These are phyloP conservation scores for Mormyrus iriodes DNA, from an alignment of 2,113 vertebrate species.

Conservation along the genomic window DNA sequence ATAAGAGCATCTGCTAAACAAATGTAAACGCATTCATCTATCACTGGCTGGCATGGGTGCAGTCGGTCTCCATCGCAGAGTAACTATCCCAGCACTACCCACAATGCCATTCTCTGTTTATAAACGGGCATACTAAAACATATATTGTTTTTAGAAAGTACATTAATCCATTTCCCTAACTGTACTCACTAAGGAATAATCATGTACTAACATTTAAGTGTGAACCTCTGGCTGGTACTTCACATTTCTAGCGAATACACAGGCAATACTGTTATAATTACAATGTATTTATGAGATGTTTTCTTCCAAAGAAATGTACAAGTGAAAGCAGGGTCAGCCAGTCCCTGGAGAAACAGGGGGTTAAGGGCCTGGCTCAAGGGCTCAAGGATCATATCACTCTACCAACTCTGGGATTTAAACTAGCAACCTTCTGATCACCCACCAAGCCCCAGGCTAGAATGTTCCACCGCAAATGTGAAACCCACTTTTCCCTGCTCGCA, in stretches of 20 bases:
- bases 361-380: background rate
- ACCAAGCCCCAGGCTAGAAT: background rate
- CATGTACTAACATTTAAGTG: background rate
- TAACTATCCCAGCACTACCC: background rate
- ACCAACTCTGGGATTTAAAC: background rate
- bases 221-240: background rate
- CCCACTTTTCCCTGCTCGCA: background rate
- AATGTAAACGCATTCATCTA: background rate
- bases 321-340: background rate
- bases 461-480: background rate
- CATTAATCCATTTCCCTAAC: background rate
- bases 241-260: background rate
- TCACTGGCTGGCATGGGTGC: background rate
- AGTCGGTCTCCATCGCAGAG: background rate
- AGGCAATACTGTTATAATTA: background rate
- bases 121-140: background rate
- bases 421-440: background rate
- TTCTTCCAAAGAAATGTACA: background rate
- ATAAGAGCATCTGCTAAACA: background rate
- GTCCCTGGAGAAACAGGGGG: background rate
- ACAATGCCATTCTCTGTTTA: background rate
- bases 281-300: background rate
- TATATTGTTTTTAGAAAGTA: background rate
- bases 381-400: background rate
- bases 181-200: background rate